Evolutionary conservation across 2,797 vertebrate genomes (phyloP).

Genomic region (Chaetophractus vellerosus): DNA sequence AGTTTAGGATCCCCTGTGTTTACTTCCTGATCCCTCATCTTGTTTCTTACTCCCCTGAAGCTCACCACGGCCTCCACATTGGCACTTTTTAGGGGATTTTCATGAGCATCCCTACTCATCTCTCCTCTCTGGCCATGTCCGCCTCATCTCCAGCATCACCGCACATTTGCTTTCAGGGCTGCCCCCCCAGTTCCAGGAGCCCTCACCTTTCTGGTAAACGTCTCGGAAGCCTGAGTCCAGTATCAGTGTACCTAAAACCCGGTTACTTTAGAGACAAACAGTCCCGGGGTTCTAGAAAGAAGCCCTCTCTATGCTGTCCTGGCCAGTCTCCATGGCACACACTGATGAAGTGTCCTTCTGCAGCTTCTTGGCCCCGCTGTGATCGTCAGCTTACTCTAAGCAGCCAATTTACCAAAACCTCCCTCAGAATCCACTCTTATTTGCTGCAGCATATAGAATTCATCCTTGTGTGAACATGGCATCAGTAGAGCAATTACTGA

Average conservation of each 20-base stretch:
- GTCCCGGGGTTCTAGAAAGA: neutral
- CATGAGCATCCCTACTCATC: no score
- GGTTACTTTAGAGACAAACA: neutral
- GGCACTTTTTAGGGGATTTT: neutral
- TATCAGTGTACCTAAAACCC: neutral
- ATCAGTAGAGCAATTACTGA: neutral
- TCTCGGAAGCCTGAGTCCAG: neutral
- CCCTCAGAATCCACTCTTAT: neutral
- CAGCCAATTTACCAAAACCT: conserved; percentile 6
- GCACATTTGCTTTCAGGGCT: neutral
- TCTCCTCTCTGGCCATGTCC: neutral
- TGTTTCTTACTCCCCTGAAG: neutral
- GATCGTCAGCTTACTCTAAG: neutral
- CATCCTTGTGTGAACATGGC: neutral
- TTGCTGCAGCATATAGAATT: neutral
- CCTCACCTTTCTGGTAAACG: neutral
- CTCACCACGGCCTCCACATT: neutral
- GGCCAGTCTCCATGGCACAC: neutral
- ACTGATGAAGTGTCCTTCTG: neutral
- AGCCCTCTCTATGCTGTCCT: neutral
- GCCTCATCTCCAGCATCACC: neutral
- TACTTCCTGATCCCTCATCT: neutral
- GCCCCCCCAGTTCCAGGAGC: neutral
- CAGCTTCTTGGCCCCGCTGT: neutral
- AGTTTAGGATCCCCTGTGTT: neutral